A percentile compares a stretch with the other conserved stretches of the same genome.
phyloP scores from a whole-genome alignment of 1,140 invertebrate genomes.

The Hydropsyche tenuis region DNA sequence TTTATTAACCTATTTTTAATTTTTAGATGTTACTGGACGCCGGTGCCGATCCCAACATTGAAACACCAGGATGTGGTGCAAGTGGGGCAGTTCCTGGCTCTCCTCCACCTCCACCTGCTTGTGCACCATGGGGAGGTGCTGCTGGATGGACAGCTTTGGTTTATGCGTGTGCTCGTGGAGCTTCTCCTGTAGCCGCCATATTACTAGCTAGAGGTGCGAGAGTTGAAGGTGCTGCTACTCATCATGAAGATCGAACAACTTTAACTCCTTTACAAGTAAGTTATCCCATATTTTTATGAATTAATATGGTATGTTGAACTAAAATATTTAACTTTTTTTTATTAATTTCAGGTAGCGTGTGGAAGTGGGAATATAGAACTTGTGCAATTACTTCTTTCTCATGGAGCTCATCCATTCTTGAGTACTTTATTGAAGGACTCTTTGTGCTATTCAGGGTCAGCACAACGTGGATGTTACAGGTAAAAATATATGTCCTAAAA shows the following conservation, averaged over 20 bases:
- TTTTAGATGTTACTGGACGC: constrained; percentile 74
- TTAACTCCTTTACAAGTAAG: constrained; percentile 82
- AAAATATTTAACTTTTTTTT: background rate
- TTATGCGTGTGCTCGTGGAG: constrained; percentile 61
- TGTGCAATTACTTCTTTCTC: constrained; percentile 77
- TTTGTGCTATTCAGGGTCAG: constrained; percentile 82
- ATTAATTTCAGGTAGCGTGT: constrained; percentile 68
- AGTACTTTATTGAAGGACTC: constrained; percentile 83
- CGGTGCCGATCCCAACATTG: constrained; percentile 77
- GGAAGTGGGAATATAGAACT: constrained; percentile 83
- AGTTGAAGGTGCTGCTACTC: constrained; percentile 82
- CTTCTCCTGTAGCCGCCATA: constrained; percentile 66
- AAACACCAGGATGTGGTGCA: constrained; percentile 66
- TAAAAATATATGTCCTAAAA: constrained; percentile 52
- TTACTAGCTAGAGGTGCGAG: constrained; percentile 80
- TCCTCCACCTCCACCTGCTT: constrained; percentile 57
- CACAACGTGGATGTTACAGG: constrained; percentile 83
- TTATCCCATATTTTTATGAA: background rate
- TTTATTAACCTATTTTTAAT: constrained; percentile 25
- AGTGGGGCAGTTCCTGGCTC: constrained; percentile 57
- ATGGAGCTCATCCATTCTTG: constrained; percentile 86
- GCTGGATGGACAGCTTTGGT: constrained; percentile 61
- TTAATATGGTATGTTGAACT: background rate
- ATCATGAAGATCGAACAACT: constrained; percentile 83
- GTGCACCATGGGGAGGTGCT: constrained; percentile 41